Evolutionary conservation across 2,888 invertebrate genomes (phyloP).

Genomic region (Agonopterix subpropinquella): DNA sequence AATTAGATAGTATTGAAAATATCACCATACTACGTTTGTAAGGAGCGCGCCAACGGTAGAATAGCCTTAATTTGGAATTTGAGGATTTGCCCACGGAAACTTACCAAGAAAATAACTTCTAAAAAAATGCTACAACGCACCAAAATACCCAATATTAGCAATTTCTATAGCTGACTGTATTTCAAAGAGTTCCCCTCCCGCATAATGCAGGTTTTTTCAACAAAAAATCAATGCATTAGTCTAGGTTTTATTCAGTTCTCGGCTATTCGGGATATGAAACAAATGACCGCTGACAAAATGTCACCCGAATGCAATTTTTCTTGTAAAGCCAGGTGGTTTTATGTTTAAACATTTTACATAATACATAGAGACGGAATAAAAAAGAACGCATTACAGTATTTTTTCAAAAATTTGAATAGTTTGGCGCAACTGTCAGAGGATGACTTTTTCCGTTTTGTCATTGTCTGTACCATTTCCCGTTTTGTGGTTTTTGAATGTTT

Average conservation of each 20-base stretch:
- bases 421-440: no score
- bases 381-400: not conserved
- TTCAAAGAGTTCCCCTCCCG: slow-evolving; percentile 7
- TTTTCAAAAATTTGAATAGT: not conserved
- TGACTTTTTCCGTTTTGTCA: not conserved
- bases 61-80: no score
- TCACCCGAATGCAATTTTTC: slow-evolving; percentile 64
- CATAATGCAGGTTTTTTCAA: slow-evolving; percentile 30
- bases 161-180: no score
- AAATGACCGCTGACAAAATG: slow-evolving; percentile 64
- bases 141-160: no score
- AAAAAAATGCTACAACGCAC: no score
- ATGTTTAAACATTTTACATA: slow-evolving; percentile 63
- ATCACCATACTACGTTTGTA: no score
- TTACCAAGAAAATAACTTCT: not conserved
- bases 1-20: no score
- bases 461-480: not conserved
- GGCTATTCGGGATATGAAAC: slow-evolving; percentile 35
- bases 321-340: slow-evolving; percentile 60
- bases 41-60: no score
- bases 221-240: slow-evolving; percentile 18
- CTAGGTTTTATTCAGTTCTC: slow-evolving; percentile 58
- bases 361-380: slow-evolving; percentile 18
- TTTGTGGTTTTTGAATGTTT: no score
- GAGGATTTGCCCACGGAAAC: no score